Evolutionary conservation across 2,797 vertebrate species (phyloP).

Genomic region (Sphaeramia orbicularis): DNA sequence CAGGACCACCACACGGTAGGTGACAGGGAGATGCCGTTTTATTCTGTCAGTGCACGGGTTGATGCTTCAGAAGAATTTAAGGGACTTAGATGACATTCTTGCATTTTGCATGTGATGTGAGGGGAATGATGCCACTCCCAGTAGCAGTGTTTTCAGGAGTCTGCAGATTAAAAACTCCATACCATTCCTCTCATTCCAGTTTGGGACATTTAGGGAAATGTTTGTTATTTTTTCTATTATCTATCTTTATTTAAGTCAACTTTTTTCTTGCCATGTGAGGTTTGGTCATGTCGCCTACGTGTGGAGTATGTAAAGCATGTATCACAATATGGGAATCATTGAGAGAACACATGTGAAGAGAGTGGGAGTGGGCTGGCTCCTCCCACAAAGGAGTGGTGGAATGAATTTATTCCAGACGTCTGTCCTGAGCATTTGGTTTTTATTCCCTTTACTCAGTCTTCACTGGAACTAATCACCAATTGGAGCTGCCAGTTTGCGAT

Average conservation of each 20-base stretch:
- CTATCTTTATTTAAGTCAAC: not conserved
- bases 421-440: constrained; percentile 23
- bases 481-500: constrained; percentile 23
- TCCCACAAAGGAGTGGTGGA: constrained; percentile 62
- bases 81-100: not conserved
- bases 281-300: not conserved
- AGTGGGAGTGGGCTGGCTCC: constrained; percentile 67
- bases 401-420: constrained; percentile 54
- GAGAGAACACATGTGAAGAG: constrained; percentile 61
- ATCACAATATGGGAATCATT: constrained; percentile 61
- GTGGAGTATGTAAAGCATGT: constrained; percentile 24
- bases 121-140: constrained; percentile 36
- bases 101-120: constrained; percentile 26
- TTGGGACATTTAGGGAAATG: not conserved
- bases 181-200: constrained; percentile 29
- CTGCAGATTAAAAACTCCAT: constrained; percentile 6
- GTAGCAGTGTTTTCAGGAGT: not conserved
- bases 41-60: not conserved
- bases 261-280: not conserved
- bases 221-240: not conserved
- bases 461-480: constrained; percentile 34
- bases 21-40: not conserved
- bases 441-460: constrained; percentile 18
- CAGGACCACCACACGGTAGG: constrained; percentile 60
- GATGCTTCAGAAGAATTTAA: constrained; percentile 35